Percentiles rank a stretch among this genome's conserved stretches.
Conservation (phyloP, 2,888 invertebrate species). For the Pseudococcus longispinus region DNA sequence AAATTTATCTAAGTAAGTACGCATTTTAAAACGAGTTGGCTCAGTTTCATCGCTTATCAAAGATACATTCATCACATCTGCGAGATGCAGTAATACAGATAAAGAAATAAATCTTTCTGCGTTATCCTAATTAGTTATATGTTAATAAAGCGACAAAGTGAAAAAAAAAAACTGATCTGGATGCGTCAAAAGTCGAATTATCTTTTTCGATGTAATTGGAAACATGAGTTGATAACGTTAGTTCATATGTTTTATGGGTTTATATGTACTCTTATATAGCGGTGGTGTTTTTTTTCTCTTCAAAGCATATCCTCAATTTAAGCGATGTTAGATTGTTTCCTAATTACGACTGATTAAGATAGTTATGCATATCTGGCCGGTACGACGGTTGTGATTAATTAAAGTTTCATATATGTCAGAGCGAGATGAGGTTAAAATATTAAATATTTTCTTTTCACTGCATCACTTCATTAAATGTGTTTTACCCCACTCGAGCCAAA, state of each 20-base stretch:
- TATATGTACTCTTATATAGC: not conserved
- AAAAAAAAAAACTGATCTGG: not conserved
- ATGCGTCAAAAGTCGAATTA: conserved; percentile 16
- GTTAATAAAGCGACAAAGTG: not conserved
- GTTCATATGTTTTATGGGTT: not conserved
- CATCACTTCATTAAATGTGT: not conserved
- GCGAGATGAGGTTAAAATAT: conserved; percentile 20
- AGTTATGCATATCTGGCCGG: conserved; percentile 34
- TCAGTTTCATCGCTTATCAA: conserved; percentile 16
- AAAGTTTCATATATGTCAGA: conserved; percentile 28
- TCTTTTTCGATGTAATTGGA: conserved; percentile 28
- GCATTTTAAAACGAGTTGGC: not conserved
- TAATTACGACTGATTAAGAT: conserved; percentile 42
- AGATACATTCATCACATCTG: not conserved
- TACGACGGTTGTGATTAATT: conserved; percentile 20
- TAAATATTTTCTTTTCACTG: not conserved
- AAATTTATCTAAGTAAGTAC: not conserved
- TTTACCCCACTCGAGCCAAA: not conserved
- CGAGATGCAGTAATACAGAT: not conserved
- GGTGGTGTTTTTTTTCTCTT: not conserved
- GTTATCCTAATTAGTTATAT: conserved; percentile 6
- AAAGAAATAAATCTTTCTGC: not conserved
- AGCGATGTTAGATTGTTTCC: conserved; percentile 38
- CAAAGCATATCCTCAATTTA: conserved; percentile 43
- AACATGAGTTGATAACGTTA: conserved; percentile 5